phyloP scores from a whole-genome alignment of 2,113 vertebrate genomes.

The Holacanthus passer region DNA sequence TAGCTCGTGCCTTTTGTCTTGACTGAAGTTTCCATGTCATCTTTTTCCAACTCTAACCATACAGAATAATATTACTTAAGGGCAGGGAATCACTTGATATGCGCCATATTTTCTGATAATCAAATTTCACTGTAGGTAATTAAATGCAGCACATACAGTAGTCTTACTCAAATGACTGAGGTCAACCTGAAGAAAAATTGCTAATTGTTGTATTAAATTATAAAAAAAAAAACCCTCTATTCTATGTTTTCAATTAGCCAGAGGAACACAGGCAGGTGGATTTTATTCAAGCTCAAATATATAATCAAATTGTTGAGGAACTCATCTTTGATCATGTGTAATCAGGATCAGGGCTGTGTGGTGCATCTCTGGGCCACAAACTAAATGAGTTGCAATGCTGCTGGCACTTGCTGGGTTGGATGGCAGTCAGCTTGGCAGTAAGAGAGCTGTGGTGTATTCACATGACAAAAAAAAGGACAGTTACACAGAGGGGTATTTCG shows the following conservation, averaged over 20 bases:
- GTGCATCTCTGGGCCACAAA: conserved; percentile 71
- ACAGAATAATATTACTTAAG: conserved; percentile 74
- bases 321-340: conserved; percentile 79
- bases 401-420: conserved; percentile 78
- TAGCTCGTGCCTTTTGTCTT: conserved; percentile 94
- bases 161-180: conserved; percentile 78
- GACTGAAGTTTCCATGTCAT: conserved; percentile 88
- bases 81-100: conserved; percentile 81
- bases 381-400: conserved; percentile 74
- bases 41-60: conserved; percentile 85
- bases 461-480: conserved; percentile 72
- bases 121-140: conserved; percentile 82
- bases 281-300: conserved; percentile 74
- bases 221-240: conserved; percentile 52
- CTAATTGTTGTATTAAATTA: conserved; percentile 71
- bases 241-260: conserved; percentile 77
- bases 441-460: conserved; percentile 69
- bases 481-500: conserved; percentile 66
- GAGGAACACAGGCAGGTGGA: conserved; percentile 66
- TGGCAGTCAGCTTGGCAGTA: conserved; percentile 78
- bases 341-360: conserved; percentile 78
- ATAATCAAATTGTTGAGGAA: conserved; percentile 77
- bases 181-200: conserved; percentile 82
- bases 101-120: conserved; percentile 85
- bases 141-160: conserved; percentile 73